Evolutionary conservation across 2,888 invertebrate genomes (phyloP).

Genomic region (Lysandra coridon): DNA sequence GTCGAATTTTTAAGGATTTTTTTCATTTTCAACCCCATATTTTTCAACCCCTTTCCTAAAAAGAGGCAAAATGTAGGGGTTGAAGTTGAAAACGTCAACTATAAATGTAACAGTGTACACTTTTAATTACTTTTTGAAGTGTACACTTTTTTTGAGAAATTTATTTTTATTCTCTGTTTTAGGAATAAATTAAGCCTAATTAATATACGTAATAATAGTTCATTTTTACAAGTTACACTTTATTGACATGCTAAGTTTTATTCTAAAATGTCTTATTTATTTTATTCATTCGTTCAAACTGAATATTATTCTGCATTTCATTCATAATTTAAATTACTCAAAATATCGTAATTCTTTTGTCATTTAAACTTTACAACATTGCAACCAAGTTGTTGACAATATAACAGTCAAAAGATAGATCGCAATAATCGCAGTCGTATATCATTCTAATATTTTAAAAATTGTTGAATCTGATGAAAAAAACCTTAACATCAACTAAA

Average conservation of each 20-base stretch:
- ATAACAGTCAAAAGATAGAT: too few species aligned
- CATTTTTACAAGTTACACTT: slow-evolving; percentile 13
- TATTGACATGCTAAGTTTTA: not conserved
- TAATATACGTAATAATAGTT: slow-evolving; percentile 28
- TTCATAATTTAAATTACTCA: too few species aligned
- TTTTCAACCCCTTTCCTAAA: not conserved
- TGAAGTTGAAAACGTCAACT: not conserved
- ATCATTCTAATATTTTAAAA: too few species aligned
- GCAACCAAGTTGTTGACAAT: too few species aligned
- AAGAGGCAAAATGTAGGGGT: not conserved
- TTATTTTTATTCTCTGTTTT: slow-evolving; percentile 23
- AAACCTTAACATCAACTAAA: too few species aligned
- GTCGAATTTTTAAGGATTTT: slow-evolving; percentile 47
- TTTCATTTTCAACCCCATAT: not conserved
- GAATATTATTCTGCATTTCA: too few species aligned
- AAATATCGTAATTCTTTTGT: too few species aligned
- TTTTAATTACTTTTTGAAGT: slow-evolving; percentile 29
- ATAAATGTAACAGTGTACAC: slow-evolving; percentile 47
- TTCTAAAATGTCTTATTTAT: not conserved
- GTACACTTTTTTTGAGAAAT: slow-evolving; percentile 21
- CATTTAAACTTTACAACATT: too few species aligned
- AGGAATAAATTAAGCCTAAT: slow-evolving; percentile 26
- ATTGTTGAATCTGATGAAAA: too few species aligned
- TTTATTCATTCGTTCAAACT: too few species aligned
- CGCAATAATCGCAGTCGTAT: too few species aligned